phyloP scores from a whole-genome alignment of 2,797 vertebrate genomes.

The Ibycter americanus region DNA sequence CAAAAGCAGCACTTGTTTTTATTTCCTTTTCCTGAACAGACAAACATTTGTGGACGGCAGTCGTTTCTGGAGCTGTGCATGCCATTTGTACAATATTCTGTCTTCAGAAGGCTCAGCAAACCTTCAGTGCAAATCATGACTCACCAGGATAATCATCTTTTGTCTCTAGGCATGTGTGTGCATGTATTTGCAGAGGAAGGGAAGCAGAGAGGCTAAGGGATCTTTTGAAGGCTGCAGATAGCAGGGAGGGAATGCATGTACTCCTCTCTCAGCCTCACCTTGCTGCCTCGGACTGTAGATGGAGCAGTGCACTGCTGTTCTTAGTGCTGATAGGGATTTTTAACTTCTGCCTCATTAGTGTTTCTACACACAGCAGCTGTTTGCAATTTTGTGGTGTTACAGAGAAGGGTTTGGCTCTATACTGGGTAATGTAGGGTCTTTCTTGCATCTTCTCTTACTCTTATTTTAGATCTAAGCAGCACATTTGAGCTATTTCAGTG shows the following conservation, averaged over 20 bases:
- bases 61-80: background rate
- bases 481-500: conserved; percentile 16
- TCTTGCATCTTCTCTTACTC: background rate
- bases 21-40: background rate
- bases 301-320: background rate
- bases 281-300: conserved; percentile 30
- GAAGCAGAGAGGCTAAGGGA: background rate
- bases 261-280: background rate
- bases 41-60: background rate
- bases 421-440: background rate
- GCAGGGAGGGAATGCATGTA: background rate
- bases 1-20: background rate
- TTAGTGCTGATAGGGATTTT: background rate
- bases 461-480: conserved; percentile 16
- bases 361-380: background rate
- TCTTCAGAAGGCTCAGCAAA: conserved; percentile 31
- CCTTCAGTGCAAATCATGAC: background rate
- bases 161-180: conserved; percentile 25
- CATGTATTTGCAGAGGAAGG: background rate
- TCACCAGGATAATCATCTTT: conserved; percentile 33
- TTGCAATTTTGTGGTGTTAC: background rate
- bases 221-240: background rate
- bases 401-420: background rate
- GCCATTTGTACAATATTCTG: background rate
- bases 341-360: background rate